These are phyloP conservation scores for Fulmarus glacialis DNA, from an alignment of 2,113 vertebrate genomes.

Conservation along the genomic window DNA sequence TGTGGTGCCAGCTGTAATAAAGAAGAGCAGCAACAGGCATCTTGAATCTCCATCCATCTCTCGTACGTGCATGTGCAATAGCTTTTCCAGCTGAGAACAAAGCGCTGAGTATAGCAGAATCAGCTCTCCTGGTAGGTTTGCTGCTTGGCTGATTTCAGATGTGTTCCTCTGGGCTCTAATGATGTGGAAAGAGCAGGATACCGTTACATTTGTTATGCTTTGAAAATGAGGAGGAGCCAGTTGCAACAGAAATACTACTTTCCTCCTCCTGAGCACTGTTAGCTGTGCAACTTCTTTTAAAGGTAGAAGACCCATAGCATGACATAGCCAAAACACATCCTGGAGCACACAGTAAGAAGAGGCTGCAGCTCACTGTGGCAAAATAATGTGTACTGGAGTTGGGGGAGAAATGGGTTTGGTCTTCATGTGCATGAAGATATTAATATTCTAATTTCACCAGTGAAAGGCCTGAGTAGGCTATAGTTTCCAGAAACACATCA, in stretches of 20 bases:
- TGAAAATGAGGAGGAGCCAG: neutral
- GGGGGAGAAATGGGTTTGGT: neutral
- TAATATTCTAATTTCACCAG: neutral
- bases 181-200: neutral
- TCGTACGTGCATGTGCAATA: neutral
- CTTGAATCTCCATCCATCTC: neutral
- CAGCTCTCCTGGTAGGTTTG: neutral
- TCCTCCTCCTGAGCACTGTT: neutral
- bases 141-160: slow-evolving; percentile 15
- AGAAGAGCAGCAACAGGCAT: neutral
- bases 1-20: neutral
- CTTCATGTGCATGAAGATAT: neutral
- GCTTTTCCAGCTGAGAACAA: slow-evolving; percentile 13
- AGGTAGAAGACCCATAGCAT: neutral
- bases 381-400: neutral
- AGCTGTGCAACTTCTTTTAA: neutral
- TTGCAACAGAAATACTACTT: neutral
- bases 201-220: neutral
- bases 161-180: neutral
- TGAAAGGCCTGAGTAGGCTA: neutral
- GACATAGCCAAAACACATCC: neutral
- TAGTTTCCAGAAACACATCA: neutral
- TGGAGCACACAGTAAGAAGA: neutral
- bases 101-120: neutral
- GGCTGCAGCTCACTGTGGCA: neutral